Evolutionary conservation across 1,140 invertebrate species (phyloP).

Genomic region (Drosophila setifemur): DNA sequence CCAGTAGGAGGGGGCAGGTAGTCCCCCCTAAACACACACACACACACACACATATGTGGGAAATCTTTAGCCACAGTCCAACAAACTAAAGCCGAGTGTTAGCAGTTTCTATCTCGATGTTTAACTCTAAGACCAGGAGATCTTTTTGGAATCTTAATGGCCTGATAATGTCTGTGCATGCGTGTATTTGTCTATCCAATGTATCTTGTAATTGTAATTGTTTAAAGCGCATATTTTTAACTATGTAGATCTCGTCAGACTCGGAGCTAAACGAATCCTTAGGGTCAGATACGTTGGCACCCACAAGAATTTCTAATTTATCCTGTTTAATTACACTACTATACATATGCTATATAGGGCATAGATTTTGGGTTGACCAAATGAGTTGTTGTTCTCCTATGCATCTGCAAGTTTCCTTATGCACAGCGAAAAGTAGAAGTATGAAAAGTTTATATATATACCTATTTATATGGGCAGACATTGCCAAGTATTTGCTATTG

Average conservation of each 20-base stretch:
- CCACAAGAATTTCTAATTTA: conserved; percentile 19
- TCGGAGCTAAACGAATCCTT: conserved; percentile 51
- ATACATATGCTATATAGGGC: not conserved
- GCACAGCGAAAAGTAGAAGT: conserved; percentile 8
- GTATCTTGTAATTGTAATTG: conserved; percentile 39
- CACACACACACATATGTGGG: conserved; percentile 9
- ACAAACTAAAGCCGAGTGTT: conserved; percentile 28
- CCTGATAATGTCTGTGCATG: not conserved
- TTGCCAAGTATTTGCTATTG: conserved; percentile 62
- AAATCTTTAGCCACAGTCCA: conserved; percentile 24
- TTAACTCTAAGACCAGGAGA: not conserved
- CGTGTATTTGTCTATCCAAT: conserved; percentile 27
- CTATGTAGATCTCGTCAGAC: conserved; percentile 70
- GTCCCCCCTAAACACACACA: too few species aligned
- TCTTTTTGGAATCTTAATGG: not conserved
- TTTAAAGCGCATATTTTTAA: conserved; percentile 23
- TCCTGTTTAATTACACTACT: not conserved
- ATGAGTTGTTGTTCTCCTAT: conserved; percentile 8
- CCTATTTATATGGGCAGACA: conserved; percentile 25
- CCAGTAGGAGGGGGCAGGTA: conserved; percentile 25
- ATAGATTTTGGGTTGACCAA: not conserved
- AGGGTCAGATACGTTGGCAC: conserved; percentile 10
- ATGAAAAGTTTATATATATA: not conserved
- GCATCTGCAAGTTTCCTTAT: conserved; percentile 66
- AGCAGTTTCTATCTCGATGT: conserved; percentile 15